These are phyloP conservation scores for Cepaea hortensis DNA, from an alignment of 2,888 invertebrate genomes.

Conservation along the genomic window DNA sequence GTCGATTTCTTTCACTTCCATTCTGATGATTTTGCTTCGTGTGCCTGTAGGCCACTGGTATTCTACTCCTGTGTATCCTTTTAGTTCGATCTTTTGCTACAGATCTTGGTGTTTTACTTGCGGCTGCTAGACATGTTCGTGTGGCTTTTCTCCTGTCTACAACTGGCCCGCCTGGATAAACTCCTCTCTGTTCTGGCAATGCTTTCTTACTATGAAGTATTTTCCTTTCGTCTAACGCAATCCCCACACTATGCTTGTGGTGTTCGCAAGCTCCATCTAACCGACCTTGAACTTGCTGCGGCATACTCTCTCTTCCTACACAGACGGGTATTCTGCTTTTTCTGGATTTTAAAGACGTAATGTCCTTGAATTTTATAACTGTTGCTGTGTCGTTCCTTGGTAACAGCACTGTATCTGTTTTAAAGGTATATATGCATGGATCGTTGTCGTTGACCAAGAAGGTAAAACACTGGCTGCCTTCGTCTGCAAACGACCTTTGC, in stretches of 20 bases:
- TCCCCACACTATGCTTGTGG: too few relatives aligned
- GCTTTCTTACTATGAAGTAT: background rate
- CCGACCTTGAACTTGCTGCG: background rate
- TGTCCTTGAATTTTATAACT: background rate
- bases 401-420: background rate
- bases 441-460: slow-evolving; percentile 2
- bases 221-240: too few relatives aligned
- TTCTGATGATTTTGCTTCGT: background rate
- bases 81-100: too few relatives aligned
- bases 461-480: background rate
- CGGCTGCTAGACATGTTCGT: too few relatives aligned
- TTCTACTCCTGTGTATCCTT: background rate
- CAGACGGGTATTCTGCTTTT: background rate
- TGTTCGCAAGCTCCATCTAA: too few relatives aligned
- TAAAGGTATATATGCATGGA: background rate
- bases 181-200: background rate
- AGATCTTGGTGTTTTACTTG: too few relatives aligned
- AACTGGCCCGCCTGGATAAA: too few relatives aligned
- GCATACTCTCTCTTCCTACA: background rate
- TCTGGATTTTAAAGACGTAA: background rate
- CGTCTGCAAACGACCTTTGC: background rate
- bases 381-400: background rate
- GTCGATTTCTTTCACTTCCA: too few relatives aligned
- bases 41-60: background rate
- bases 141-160: too few relatives aligned